A percentile compares a stretch with the other conserved stretches of the same genome.
Conservation (phyloP, 2,113 vertebrate genomes). For the Jacana jacana region DNA sequence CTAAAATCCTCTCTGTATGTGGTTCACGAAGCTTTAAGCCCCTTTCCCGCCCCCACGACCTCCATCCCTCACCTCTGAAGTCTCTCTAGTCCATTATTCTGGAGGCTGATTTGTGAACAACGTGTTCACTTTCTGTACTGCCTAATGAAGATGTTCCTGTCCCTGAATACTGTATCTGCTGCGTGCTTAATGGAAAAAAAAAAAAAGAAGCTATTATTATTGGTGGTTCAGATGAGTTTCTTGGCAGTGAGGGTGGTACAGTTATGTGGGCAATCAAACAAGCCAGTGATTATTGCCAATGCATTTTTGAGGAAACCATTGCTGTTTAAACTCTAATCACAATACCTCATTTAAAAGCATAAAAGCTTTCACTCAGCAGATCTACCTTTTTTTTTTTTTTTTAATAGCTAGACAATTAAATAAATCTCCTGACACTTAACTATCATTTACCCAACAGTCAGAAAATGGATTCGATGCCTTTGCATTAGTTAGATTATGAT, state of each 20-base stretch:
- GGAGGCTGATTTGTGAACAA: not conserved
- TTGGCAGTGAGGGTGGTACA: slow-evolving; percentile 24
- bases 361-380: slow-evolving; percentile 55
- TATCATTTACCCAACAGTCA: slow-evolving; percentile 46
- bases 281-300: slow-evolving; percentile 24
- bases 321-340: slow-evolving; percentile 66
- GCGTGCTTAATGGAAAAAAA: slow-evolving; percentile 1
- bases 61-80: slow-evolving; percentile 30
- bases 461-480: slow-evolving; percentile 41
- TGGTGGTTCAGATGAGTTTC: slow-evolving; percentile 22
- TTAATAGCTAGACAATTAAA: slow-evolving; percentile 54
- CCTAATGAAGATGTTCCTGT: slow-evolving; percentile 46
- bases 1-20: slow-evolving; percentile 17
- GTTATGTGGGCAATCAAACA: slow-evolving; percentile 45
- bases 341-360: slow-evolving; percentile 67
- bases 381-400: slow-evolving; percentile 15
- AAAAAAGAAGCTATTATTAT: not conserved
- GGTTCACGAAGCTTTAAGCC: slow-evolving; percentile 35
- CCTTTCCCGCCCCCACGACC: not conserved
- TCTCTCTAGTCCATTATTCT: slow-evolving; percentile 56
- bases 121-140: slow-evolving; percentile 2
- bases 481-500: slow-evolving; percentile 42
- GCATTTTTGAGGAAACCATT: slow-evolving; percentile 57
- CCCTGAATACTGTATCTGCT: not conserved
- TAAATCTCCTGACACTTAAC: slow-evolving; percentile 59